Conservation (phyloP, 2,888 invertebrate species). For the Drosophila antonietae region DNA sequence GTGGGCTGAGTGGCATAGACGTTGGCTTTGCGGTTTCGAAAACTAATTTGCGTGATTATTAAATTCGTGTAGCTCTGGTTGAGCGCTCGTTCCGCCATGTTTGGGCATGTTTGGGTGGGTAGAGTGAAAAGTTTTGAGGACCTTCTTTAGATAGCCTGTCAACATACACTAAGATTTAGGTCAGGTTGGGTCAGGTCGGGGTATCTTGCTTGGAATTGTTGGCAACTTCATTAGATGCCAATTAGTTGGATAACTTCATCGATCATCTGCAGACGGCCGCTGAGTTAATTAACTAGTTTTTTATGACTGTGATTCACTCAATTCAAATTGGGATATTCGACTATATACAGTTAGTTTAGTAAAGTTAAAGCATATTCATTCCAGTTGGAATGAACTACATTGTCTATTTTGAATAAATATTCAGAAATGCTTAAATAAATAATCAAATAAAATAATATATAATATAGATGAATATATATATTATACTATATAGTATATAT, state of each 20-base stretch:
- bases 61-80: constrained; percentile 55
- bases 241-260: constrained; percentile 61
- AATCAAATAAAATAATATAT: too few relatives aligned
- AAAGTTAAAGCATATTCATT: too few relatives aligned
- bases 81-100: constrained; percentile 7
- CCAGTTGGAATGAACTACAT: too few relatives aligned
- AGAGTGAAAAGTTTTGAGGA: constrained; percentile 43
- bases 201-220: constrained; percentile 1
- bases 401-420: too few relatives aligned
- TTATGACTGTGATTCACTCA: not conserved
- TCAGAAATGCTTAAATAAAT: too few relatives aligned
- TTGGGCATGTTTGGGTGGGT: not conserved
- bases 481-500: too few relatives aligned
- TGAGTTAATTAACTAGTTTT: constrained; percentile 40
- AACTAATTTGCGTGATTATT: constrained; percentile 77
- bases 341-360: too few relatives aligned
- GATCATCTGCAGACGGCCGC: constrained; percentile 43
- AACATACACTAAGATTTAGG: constrained; percentile 47
- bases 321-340: not conserved
- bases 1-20: constrained; percentile 40
- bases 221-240: constrained; percentile 66
- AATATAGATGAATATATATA: too few relatives aligned
- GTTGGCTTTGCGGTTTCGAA: constrained; percentile 63
- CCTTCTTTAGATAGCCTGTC: constrained; percentile 36
- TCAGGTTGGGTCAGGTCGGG: constrained; percentile 23